phyloP scores from a whole-genome alignment of 2,797 vertebrate genomes.

The Enteromius trimaculatus region DNA sequence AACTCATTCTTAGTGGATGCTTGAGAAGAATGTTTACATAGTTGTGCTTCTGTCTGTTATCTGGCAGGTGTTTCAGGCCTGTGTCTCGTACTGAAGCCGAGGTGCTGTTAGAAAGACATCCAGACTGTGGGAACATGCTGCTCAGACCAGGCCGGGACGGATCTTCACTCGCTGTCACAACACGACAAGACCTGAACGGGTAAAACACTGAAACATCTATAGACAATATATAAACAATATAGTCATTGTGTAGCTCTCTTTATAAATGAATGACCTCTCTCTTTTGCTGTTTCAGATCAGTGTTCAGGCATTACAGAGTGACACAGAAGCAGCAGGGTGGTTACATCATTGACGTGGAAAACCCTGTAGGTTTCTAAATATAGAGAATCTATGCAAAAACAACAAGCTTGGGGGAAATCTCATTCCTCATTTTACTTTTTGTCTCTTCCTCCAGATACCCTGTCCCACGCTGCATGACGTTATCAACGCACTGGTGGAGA shows the following conservation, averaged over 20 bases:
- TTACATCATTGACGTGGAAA: constrained; percentile 85
- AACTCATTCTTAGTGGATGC: background rate
- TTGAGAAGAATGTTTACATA: background rate
- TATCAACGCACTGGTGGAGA: constrained; percentile 82
- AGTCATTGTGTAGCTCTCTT: no score
- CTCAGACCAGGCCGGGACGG: constrained; percentile 84
- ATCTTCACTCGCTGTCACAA: constrained; percentile 81
- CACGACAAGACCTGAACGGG: constrained; percentile 82
- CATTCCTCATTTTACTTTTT: background rate
- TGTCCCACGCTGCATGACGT: constrained; percentile 85
- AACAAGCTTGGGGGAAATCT: background rate
- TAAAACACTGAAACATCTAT: constrained; percentile 64
- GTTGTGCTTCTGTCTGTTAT: background rate
- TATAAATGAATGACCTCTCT: background rate
- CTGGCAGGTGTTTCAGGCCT: constrained; percentile 81
- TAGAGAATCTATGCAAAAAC: background rate
- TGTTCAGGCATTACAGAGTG: constrained; percentile 87
- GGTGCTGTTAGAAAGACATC: constrained; percentile 82
- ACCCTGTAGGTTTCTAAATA: constrained; percentile 76
- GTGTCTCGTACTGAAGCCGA: constrained; percentile 87
- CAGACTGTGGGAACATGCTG: constrained; percentile 84
- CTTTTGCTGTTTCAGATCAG: constrained; percentile 65
- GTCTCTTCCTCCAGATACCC: constrained; percentile 69
- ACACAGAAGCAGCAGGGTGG: constrained; percentile 78
- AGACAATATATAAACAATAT: no score